Evolutionary conservation across 2,797 vertebrate genomes (phyloP), one percentile per base, ranked within the genome.

Genomic region (Adelosebastes latens): DNA sequence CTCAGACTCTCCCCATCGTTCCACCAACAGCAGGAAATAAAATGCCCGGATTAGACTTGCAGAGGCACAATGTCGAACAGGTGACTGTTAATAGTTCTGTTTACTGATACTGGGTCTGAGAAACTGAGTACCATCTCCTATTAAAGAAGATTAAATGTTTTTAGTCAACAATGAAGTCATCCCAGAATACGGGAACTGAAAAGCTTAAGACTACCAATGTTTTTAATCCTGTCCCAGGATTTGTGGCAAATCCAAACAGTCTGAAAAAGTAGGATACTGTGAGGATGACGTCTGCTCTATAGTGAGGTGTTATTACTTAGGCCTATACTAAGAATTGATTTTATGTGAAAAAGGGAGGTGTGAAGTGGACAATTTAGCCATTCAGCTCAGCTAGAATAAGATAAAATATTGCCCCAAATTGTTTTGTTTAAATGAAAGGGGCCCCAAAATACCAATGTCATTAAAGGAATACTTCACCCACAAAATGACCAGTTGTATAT

Each of bases 141-240:
- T 46, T 77, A 69, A 73, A 81, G 77, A 72, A 72, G 77, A 86
- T 86, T 81, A 67, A 36, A 75, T 75, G 53, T 24, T 65, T 65
- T 75, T 52, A 42, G 77, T 79, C 72, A 69, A 83, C 68, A 76
- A 66, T 83, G 69, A 77, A 72, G 80, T 79, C 72, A 71, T 81
- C 74, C 55, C 64, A 5, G 46, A 70, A 39, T 16, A 53, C 6
- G 5, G 34, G 71, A 80, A 78, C 46, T 62, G 67, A 78, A 53
- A 67, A n/a, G 67, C 59, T 79, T 79, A 74, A 75, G 55, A 71
- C 24, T 25, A 84, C 73, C 69, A 78, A 70, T 58, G 64, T 67
- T 73, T 84, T 42, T 83, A 89, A 87, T 87, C 87, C 58, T 39
- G 61, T 77, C 62, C 85, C 29, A 8, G 79, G 79, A 78, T 77